A percentile compares a stretch with the other conserved stretches of the same genome.
phyloP scores from a whole-genome alignment of 2,888 invertebrate species.

The Lepidocyrtoides sp. region DNA sequence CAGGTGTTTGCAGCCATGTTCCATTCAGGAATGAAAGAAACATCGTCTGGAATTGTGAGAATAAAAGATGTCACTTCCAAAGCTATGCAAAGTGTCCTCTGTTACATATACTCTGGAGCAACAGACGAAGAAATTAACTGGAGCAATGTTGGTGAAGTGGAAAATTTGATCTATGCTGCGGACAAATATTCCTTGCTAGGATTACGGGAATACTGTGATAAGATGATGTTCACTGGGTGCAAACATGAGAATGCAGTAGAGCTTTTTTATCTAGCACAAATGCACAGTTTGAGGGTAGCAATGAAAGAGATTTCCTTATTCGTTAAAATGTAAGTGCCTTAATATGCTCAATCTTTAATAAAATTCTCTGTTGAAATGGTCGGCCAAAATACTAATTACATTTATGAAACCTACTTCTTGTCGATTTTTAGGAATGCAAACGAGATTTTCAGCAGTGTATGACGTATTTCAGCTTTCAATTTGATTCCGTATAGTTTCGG shows the following conservation, averaged over 20 bases:
- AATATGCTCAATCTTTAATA: too few species aligned
- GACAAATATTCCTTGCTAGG: constrained; percentile 64
- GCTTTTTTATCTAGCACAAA: constrained; percentile 51
- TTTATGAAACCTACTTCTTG: too few species aligned
- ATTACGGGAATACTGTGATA: constrained; percentile 61
- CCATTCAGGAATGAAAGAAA: constrained; percentile 71
- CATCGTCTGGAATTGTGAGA: constrained; percentile 39
- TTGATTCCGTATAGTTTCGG: too few species aligned
- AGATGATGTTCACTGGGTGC: constrained; percentile 59
- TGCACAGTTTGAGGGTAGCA: constrained; percentile 51
- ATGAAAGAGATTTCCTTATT: constrained; percentile 54
- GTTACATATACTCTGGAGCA: constrained; percentile 58
- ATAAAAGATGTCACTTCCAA: constrained; percentile 63
- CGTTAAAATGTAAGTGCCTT: constrained; percentile 53
- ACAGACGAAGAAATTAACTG: constrained; percentile 21
- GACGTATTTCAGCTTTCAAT: too few species aligned
- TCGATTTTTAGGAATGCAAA: constrained; percentile 60
- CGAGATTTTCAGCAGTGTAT: constrained; percentile 25
- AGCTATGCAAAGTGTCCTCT: constrained; percentile 55
- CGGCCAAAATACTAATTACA: too few species aligned
- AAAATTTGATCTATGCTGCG: constrained; percentile 73
- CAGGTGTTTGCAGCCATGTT: constrained; percentile 68
- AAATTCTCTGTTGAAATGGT: too few species aligned
- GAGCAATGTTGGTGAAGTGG: constrained; percentile 40
- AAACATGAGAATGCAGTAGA: constrained; percentile 57